Conservation (phyloP, 2,113 vertebrate species). For the Scomber japonicus region DNA sequence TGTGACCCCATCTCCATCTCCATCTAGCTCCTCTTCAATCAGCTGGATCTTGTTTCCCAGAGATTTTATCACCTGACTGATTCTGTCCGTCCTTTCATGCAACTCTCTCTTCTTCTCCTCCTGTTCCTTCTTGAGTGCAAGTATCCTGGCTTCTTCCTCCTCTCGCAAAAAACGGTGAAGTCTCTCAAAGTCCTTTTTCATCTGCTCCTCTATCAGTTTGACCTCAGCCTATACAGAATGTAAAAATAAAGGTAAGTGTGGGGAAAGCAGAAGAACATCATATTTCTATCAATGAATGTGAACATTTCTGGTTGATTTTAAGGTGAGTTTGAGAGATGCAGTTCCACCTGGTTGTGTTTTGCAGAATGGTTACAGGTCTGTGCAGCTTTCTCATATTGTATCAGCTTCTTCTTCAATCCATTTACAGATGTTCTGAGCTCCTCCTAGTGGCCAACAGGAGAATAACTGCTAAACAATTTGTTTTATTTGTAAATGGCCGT, state of each 20-base stretch:
- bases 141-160: slow-evolving; percentile 47
- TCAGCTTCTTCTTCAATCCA: slow-evolving; percentile 15
- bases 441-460: slow-evolving; percentile 36
- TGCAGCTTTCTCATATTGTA: slow-evolving; percentile 7
- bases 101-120: slow-evolving; percentile 33
- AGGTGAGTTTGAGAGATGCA: neutral
- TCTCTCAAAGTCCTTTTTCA: slow-evolving; percentile 62
- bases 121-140: slow-evolving; percentile 30
- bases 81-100: neutral
- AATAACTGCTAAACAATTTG: neutral
- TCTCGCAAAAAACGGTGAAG: slow-evolving; percentile 62
- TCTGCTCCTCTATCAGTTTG: slow-evolving; percentile 52
- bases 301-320: neutral
- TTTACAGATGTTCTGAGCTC: slow-evolving; percentile 49
- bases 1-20: slow-evolving; percentile 23
- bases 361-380: slow-evolving; percentile 22
- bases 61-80: slow-evolving; percentile 30
- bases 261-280: neutral
- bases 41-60: slow-evolving; percentile 49
- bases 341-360: slow-evolving; percentile 41
- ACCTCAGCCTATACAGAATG: slow-evolving; percentile 33
- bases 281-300: neutral
- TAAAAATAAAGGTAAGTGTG: neutral
- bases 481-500: neutral
- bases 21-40: slow-evolving; percentile 27